Base-by-base conservation (phyloP, 53 echinoderm and acorn worm genomes). In the Echinometra lucunter region DNA sequence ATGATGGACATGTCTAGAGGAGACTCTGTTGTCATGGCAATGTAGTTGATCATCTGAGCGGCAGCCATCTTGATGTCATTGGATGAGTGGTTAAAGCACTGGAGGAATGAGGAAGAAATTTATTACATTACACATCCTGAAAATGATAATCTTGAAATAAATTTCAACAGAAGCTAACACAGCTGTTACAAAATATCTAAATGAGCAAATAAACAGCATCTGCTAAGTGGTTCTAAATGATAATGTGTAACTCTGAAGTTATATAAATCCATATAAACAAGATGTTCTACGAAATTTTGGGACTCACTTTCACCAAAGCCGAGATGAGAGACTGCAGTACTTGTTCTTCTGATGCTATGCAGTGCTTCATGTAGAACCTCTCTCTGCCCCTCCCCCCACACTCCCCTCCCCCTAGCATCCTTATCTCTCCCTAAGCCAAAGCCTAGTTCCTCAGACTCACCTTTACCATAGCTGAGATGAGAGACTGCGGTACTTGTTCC, bases 31-130 rank as follows among this genome's bases (percentile, higher is more conserved):
- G 96, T 95, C 92, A 60, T 96, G 82, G 96, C 96, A 9, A 97
- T 78, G 74, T 96, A 95, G 74, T 94, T 93, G 13, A 99, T 90
- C 99, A 99, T 99, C 96, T 99, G 98, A 40, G 99, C 99, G 6
- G 97, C 97, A n/a, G 98, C 96, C 97, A 97, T 97, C 82, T 99
- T 99, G 92, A 99, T 97, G 66, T 99, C 99, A 44, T 95, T 99
- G 32, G 98, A 97, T 35, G 95, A 94, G 93, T 97, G 97, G 96
- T 98, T 98, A 66, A 98, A 92, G 89, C 97, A 95, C 98, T 98
- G 96, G 38, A 45, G 87, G 66, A 37, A 21, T 55, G 16, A 66
- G 60, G 35, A 57, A 23, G 63, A 90, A 12, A 34, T 12, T 69
- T 1, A 69, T 60, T 19, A 21, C 25, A 60, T 19, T 60, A 60